Evolutionary conservation across 2,888 invertebrate species (phyloP).

Genomic region (Coecobrya sp.): DNA sequence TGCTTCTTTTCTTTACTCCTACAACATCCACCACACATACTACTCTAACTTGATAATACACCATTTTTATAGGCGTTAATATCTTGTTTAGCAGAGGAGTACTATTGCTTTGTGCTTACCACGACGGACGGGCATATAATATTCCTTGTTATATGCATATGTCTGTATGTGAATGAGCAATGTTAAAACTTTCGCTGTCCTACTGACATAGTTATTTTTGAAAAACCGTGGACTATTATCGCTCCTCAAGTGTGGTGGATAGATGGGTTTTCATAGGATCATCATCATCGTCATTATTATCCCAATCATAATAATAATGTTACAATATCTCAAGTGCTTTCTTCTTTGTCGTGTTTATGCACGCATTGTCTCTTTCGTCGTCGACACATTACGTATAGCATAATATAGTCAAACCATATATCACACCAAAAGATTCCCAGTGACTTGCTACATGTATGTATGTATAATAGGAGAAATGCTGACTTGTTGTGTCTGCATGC

Average conservation of each 20-base stretch:
- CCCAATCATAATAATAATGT: background rate
- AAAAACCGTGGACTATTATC: constrained; percentile 83
- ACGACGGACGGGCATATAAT: constrained; percentile 30
- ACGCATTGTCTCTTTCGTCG: background rate
- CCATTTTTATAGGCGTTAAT: background rate
- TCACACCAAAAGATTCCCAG: background rate
- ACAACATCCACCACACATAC: background rate
- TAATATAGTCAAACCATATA: background rate
- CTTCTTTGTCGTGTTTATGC: constrained; percentile 14
- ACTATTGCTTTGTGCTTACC: background rate
- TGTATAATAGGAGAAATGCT: constrained; percentile 16
- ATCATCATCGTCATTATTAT: constrained; percentile 36
- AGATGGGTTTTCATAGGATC: constrained; percentile 28
- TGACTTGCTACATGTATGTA: background rate
- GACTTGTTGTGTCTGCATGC: constrained; percentile 24
- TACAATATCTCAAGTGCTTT: constrained; percentile 6
- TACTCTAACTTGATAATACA: too few species aligned
- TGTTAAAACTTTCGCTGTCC: constrained; percentile 87
- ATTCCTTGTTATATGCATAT: background rate
- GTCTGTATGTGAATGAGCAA: constrained; percentile 78
- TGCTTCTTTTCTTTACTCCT: background rate
- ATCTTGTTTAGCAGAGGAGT: background rate
- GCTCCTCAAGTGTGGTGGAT: constrained; percentile 76
- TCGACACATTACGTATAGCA: background rate
- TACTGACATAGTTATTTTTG: constrained; percentile 86